phyloP scores from a whole-genome alignment of 2,113 vertebrate genomes.

The Cinclus cinclus region DNA sequence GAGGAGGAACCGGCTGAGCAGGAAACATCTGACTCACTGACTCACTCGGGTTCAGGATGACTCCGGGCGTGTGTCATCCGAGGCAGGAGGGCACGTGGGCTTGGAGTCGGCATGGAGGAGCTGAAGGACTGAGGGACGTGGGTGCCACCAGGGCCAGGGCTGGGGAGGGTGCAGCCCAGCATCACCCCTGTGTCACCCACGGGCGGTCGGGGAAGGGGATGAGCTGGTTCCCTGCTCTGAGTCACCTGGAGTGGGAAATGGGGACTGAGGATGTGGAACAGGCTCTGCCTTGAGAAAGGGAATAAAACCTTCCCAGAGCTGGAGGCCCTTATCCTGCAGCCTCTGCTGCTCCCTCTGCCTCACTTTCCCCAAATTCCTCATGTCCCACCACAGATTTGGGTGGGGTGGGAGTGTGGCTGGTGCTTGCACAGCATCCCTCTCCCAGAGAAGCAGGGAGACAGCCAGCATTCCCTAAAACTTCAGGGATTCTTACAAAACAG shows the following conservation, averaged over 20 bases:
- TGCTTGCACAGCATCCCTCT: neutral
- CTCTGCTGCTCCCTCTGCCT: neutral
- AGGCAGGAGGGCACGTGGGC: neutral
- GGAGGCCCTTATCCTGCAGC: neutral
- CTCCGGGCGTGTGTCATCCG: constrained; percentile 47
- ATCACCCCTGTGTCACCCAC: neutral
- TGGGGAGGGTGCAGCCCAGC: neutral
- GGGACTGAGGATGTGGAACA: neutral
- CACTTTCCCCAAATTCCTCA: accelerated
- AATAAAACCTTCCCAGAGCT: neutral
- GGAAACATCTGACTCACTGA: constrained; percentile 77
- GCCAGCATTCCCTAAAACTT: accelerated
- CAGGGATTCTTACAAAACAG: no score
- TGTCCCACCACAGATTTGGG: accelerated
- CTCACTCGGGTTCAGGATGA: constrained; percentile 44
- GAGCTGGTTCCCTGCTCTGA: neutral
- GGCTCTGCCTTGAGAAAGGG: neutral
- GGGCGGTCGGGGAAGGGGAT: neutral
- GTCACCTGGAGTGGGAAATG: neutral
- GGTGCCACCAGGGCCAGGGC: neutral
- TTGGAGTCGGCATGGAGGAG: neutral
- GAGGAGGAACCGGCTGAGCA: constrained; percentile 59
- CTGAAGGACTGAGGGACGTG: neutral
- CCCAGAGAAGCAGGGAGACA: neutral
- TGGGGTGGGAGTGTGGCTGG: neutral